Conservation (phyloP, 2,113 vertebrate genomes). For the Rhagologus leucostigma region DNA sequence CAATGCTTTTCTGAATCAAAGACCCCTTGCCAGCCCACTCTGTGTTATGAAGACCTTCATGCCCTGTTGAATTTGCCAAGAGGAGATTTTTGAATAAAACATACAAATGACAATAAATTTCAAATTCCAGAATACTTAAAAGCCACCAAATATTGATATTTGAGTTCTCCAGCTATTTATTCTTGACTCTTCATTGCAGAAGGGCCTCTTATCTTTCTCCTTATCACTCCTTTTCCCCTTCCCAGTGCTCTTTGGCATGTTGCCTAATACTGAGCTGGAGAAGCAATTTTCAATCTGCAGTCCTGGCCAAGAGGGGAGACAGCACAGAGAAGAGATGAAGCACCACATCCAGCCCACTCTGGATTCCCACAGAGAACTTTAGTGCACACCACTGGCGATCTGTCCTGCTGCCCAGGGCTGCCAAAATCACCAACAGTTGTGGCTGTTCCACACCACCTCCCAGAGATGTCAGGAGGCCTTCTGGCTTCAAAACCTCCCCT, state of each 20-base stretch:
- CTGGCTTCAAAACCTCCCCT: background rate
- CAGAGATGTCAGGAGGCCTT: background rate
- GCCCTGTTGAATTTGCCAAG: background rate
- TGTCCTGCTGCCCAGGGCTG: background rate
- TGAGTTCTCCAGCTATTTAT: background rate
- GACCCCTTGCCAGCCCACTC: background rate
- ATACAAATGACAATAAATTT: background rate
- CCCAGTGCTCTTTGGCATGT: background rate
- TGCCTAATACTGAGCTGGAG: background rate
- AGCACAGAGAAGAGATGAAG: background rate
- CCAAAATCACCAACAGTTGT: background rate
- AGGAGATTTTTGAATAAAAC: background rate
- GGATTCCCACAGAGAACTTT: background rate
- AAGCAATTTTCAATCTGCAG: background rate
- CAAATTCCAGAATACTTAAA: background rate
- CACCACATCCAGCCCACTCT: background rate
- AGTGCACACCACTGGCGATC: background rate
- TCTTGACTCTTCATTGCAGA: background rate
- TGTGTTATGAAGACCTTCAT: background rate
- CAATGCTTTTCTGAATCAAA: background rate
- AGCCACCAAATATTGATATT: background rate
- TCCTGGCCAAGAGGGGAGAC: background rate
- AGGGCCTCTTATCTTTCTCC: background rate
- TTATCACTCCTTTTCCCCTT: background rate
- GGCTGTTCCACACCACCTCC: background rate